A percentile compares a stretch with the other conserved stretches of the same genome.
Evolutionary conservation across 2,888 invertebrate species (phyloP).

Genomic region (Chrysodeixis includens): DNA sequence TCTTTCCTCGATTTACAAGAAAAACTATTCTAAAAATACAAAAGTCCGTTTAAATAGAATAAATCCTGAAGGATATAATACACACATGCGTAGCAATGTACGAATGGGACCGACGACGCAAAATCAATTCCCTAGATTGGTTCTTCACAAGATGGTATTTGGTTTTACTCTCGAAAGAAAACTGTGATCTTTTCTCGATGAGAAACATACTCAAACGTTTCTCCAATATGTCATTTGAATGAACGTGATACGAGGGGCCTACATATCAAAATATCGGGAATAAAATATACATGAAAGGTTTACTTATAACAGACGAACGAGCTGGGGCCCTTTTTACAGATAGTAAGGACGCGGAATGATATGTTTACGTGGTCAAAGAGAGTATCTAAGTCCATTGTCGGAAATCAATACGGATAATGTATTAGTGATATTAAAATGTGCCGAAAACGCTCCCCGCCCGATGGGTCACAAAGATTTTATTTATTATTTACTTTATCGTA

Average conservation of each 20-base stretch:
- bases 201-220: conserved; percentile 80
- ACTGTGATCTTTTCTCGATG: conserved; percentile 76
- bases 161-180: conserved; percentile 79
- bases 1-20: conserved; percentile 8
- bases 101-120: conserved; percentile 60
- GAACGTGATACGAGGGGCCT: conserved; percentile 80
- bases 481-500: conserved; percentile 63
- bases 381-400: conserved; percentile 77
- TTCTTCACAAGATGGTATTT: conserved; percentile 76
- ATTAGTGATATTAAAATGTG: conserved; percentile 84
- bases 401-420: conserved; percentile 83
- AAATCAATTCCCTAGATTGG: conserved; percentile 79
- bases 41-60: conserved; percentile 48
- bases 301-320: conserved; percentile 80
- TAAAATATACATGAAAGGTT: conserved; percentile 87
- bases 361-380: conserved; percentile 82
- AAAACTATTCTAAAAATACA: conserved; percentile 15
- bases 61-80: conserved; percentile 42
- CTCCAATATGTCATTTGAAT: conserved; percentile 86
- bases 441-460: conserved; percentile 63
- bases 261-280: conserved; percentile 82
- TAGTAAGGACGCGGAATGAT: conserved; percentile 74
- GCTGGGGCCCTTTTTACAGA: conserved; percentile 73
- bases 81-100: conserved; percentile 34
- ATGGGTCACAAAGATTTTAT: conserved; percentile 67